These are phyloP conservation scores for Antheraea yamamai DNA, from an alignment of 2,888 invertebrate genomes.

Conservation along the genomic window DNA sequence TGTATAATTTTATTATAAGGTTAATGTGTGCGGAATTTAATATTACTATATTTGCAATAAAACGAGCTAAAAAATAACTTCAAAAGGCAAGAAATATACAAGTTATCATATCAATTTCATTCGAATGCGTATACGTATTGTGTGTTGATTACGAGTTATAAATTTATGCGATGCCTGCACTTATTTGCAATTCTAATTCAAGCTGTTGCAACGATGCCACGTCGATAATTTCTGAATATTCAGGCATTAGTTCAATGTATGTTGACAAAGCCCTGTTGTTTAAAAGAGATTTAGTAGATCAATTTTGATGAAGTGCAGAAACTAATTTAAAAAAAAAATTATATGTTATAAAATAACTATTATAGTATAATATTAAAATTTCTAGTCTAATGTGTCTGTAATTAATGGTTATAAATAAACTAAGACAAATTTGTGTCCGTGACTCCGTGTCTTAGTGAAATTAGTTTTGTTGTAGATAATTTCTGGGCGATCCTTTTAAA, in stretches of 20 bases:
- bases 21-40: not conserved
- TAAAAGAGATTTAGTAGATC: not conserved
- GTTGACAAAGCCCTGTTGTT: not conserved
- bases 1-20: not conserved
- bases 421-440: too few relatives aligned
- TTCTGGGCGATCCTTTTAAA: too few relatives aligned
- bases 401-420: too few relatives aligned
- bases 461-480: too few relatives aligned
- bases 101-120: not conserved
- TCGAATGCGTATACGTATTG: slow-evolving; percentile 1
- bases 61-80: not conserved
- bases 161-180: slow-evolving; percentile 26
- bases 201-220: slow-evolving; percentile 12
- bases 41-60: too few relatives aligned
- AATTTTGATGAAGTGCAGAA: not conserved
- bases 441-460: too few relatives aligned
- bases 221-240: slow-evolving; percentile 10
- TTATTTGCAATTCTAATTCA: slow-evolving; percentile 45
- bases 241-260: not conserved
- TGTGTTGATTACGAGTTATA: slow-evolving; percentile 21
- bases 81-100: not conserved
- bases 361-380: too few relatives aligned
- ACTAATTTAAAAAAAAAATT: not conserved
- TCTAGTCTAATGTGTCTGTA: too few relatives aligned
- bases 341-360: not conserved